Evolutionary conservation across 1,140 invertebrate genomes (phyloP).

Genomic region (Ladona fulva): DNA sequence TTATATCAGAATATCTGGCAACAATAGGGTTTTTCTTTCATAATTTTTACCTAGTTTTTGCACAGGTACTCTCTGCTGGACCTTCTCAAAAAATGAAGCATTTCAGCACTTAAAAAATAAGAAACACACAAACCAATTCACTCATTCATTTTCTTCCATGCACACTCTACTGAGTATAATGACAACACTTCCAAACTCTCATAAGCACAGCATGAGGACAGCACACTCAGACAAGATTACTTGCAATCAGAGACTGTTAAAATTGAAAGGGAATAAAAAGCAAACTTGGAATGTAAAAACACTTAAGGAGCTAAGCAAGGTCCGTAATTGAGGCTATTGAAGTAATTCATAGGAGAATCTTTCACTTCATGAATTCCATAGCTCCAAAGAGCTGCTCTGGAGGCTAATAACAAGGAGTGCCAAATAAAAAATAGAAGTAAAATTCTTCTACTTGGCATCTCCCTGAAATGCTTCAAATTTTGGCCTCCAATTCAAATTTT

Average conservation of each 20-base stretch:
- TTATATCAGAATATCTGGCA: background rate
- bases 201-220: constrained; percentile 13
- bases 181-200: constrained; percentile 11
- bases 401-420: background rate
- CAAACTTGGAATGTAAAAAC: constrained; percentile 16
- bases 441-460: background rate
- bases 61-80: constrained; percentile 14
- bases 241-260: background rate
- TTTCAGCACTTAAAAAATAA: constrained; percentile 6
- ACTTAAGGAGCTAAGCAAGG: constrained; percentile 12
- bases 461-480: constrained; percentile 16
- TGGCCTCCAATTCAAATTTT: background rate
- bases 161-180: background rate
- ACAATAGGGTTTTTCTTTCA: background rate
- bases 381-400: background rate
- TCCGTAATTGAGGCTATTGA: background rate
- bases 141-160: background rate
- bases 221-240: constrained; percentile 4
- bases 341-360: background rate
- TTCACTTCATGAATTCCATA: background rate
- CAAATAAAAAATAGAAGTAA: background rate
- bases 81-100: constrained; percentile 16
- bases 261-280: background rate
- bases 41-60: constrained; percentile 7
- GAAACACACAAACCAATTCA: background rate